Base-by-base conservation (phyloP, 2,797 vertebrate species). In the Amblyopsis hoosieri region DNA sequence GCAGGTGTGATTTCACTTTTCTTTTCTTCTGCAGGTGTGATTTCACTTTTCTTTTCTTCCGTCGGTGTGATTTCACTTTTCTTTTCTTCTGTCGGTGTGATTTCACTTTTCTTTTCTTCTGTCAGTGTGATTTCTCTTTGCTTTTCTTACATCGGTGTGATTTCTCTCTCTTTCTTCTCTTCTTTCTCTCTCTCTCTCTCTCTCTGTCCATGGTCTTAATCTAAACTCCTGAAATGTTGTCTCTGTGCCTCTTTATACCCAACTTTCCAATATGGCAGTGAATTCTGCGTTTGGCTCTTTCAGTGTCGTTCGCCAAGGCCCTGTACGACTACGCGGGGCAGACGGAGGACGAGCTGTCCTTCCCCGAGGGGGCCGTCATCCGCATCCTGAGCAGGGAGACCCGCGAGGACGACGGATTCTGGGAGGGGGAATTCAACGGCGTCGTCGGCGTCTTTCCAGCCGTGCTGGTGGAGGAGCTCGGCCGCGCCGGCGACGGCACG, bases 321-420 rank as follows among this genome's bases (percentile, higher is more conserved):
- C 91, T 99, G 92, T 99, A 99, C 58, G 96, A 98, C 76, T 99
- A 99, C 1, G 94, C 95, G 12, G 97, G 93, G 37, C 97, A 99
- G 80, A 98, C 96, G 0, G 94, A 93, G 0, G 97, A 98, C 0
- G 97, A 99, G 80, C 90, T 99, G 53, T 96, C 97, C 17, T 99
- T 99, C 76, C 96, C 96, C 0, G 97, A 98, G 78, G 97, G 96
- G 37, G 96, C 97, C 46, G 93, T 98, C 81, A 96, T 99, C 80
- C 96, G 96, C 17, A 95, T 99, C 85, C 79, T 99, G 80, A 97
- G 96, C 91, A 93, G 95, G 80, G 95, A 97, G 67, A 98, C 97
- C 55, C 95, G 95, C 61, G 97, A 96, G 52, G 97, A 99, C 0
- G 97, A 98, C n/a, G 97, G 97, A 0, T 99, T 99, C 85, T 99